Conservation (phyloP, 2,113 vertebrate genomes). For the Hystrix brachyura region DNA sequence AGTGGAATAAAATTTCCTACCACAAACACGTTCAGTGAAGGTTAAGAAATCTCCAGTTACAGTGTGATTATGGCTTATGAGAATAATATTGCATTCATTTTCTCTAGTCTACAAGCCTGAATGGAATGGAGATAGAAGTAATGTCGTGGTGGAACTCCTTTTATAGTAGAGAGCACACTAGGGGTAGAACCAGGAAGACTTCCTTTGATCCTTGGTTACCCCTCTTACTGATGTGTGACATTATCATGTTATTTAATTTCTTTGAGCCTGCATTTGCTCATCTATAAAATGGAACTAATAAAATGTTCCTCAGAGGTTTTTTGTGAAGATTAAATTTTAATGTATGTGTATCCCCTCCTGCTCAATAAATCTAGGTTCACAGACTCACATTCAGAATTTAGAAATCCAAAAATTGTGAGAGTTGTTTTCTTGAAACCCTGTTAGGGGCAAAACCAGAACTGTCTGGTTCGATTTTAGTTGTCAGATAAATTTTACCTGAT, state of each 20-base stretch:
- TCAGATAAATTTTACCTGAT: neutral
- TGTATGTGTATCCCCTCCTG: neutral
- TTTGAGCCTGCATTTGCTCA: constrained; percentile 37
- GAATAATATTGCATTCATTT: constrained; percentile 13
- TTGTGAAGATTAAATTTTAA: constrained; percentile 61
- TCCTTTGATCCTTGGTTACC: neutral
- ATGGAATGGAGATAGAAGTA: neutral
- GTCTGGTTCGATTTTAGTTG: neutral
- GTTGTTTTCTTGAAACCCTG: neutral
- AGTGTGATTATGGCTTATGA: constrained; percentile 6
- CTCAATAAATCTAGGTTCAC: constrained; percentile 31
- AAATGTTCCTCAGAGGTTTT: constrained; percentile 53
- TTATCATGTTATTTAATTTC: constrained; percentile 52
- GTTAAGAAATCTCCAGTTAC: neutral
- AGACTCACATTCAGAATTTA: neutral
- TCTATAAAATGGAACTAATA: constrained; percentile 58
- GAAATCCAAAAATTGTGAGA: constrained; percentile 26
- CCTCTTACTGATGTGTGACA: neutral
- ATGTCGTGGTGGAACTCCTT: neutral
- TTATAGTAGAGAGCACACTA: neutral
- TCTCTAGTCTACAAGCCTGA: neutral
- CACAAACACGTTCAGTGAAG: neutral
- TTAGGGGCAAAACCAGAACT: neutral
- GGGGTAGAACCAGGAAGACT: neutral
- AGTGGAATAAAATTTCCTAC: neutral